These are phyloP conservation scores for Anolis carolinensis DNA, from an alignment of 2,113 vertebrate genomes.

Conservation along the genomic window DNA sequence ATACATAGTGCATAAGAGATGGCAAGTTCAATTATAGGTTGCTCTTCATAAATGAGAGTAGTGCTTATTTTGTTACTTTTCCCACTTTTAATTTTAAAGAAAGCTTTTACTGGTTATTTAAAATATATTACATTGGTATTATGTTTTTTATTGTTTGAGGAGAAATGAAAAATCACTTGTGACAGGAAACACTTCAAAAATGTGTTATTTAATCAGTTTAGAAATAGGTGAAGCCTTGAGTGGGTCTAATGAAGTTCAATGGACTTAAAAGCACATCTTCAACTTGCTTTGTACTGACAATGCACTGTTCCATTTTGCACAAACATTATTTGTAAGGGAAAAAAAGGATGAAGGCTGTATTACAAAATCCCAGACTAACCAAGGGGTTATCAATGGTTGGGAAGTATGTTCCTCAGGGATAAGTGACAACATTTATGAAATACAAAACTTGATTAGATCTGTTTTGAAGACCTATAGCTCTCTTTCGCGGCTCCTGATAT, in stretches of 20 bases:
- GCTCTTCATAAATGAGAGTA: not conserved
- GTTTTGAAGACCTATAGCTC: not conserved
- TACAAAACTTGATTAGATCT: not conserved
- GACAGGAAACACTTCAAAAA: conserved; percentile 53
- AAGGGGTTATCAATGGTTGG: not conserved
- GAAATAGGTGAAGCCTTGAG: conserved; percentile 57
- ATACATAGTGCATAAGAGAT: not conserved
- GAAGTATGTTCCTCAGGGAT: not conserved
- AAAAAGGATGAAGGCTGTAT: not conserved
- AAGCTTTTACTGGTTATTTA: conserved; percentile 41
- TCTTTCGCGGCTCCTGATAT: not conserved
- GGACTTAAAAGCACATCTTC: conserved; percentile 62
- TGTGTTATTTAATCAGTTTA: conserved; percentile 66
- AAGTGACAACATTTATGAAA: not conserved
- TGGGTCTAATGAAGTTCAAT: conserved; percentile 63
- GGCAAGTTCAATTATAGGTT: conserved; percentile 35
- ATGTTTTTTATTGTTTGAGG: conserved; percentile 43
- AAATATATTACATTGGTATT: conserved; percentile 33
- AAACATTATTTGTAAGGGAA: conserved; percentile 28
- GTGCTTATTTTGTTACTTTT: not conserved
- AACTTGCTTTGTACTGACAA: conserved; percentile 47
- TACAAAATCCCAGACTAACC: not conserved
- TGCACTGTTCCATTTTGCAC: conserved; percentile 46
- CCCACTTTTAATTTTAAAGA: not conserved
- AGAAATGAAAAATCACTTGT: conserved; percentile 32